Base-by-base conservation (phyloP, 2,888 invertebrate genomes). In the Agriotes lineatus region DNA sequence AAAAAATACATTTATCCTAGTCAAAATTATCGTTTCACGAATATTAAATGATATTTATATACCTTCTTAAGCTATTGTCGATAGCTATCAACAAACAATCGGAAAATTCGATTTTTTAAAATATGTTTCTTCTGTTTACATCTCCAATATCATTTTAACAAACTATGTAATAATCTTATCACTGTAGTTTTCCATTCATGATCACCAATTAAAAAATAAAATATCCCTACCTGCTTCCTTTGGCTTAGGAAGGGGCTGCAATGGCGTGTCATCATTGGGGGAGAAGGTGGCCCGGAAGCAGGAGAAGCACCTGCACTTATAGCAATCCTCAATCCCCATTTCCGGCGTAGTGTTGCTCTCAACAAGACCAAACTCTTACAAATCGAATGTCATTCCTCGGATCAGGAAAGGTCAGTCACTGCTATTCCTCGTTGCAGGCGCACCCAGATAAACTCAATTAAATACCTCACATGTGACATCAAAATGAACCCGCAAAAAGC, bases 211-310 rank as follows among this genome's bases (percentile, higher is more conserved):
- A n/a, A n/a, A n/a, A n/a, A n/a, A n/a, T n/a, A n/a, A n/a, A n/a
- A n/a, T n/a, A n/a, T n/a, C n/a, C n/a, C n/a, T 73, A 79, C 79
- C 79, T 69, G 79, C 75, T 72, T 76, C 76, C 62, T 76, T 76
- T 2, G 84, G 84, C 72, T 82, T 84, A 0, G 83, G 83, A 61
- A 82, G 69, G 14, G 78, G 73, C 48, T 82, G 80, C 52, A 82
- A 50, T 12, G 77, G 74, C 2, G 78, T 72, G 45, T 79, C 82
- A 19, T 78, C 75, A 61, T 82, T 81, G 4, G 82, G 82, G 58
- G 78, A 80, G 76, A 84, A 84, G 69, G 81, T 84, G 2, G 82
- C 81, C 44, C 84, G 77, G 74, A 83, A 84, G 68, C 82, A 81
- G 1, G 81, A 77, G 66, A 78, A 79, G 62, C 83, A 81, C 14